These are phyloP conservation scores for Apostichopus parvimensis DNA, from an alignment of 35 echinoderm and acorn worm species.

Conservation along the genomic window DNA sequence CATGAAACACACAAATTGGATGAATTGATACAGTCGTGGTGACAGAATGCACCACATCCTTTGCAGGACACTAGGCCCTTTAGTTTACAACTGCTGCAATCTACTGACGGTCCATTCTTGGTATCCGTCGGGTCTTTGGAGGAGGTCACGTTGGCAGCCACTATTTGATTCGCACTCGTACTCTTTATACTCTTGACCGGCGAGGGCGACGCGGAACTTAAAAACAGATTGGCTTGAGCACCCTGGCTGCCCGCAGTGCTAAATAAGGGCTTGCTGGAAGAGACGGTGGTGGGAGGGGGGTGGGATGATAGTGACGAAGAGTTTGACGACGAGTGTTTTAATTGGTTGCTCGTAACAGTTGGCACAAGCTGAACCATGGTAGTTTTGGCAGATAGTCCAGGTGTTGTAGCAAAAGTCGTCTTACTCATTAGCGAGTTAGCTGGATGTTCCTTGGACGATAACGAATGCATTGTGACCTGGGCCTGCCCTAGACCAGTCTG, in stretches of 20 bases:
- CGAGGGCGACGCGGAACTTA: constrained; percentile 29
- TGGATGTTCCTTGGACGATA: constrained; percentile 1
- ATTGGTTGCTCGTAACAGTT: background rate
- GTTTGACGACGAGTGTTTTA: background rate
- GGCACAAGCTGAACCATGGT: constrained; percentile 10
- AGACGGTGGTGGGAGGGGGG: background rate
- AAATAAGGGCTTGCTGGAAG: background rate
- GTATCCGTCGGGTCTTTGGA: constrained; percentile 36
- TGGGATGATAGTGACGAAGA: background rate
- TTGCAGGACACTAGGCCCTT: constrained; percentile 92
- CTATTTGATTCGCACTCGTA: constrained; percentile 25
- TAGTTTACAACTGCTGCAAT: constrained; percentile 79
- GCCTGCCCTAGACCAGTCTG: background rate
- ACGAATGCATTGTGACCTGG: background rate
- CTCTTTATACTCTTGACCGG: constrained; percentile 40
- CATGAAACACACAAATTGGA: constrained; percentile 92
- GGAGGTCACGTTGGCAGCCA: constrained; percentile 33
- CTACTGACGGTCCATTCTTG: constrained; percentile 58
- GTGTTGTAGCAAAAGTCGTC: background rate
- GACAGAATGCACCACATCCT: constrained; percentile 97
- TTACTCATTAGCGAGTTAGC: background rate
- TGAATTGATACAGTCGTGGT: constrained; percentile 93
- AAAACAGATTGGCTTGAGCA: background rate
- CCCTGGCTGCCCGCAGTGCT: background rate
- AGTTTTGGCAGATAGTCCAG: background rate